phyloP scores from a whole-genome alignment of 1,140 invertebrate species.

The Drosophila ercepeae region DNA sequence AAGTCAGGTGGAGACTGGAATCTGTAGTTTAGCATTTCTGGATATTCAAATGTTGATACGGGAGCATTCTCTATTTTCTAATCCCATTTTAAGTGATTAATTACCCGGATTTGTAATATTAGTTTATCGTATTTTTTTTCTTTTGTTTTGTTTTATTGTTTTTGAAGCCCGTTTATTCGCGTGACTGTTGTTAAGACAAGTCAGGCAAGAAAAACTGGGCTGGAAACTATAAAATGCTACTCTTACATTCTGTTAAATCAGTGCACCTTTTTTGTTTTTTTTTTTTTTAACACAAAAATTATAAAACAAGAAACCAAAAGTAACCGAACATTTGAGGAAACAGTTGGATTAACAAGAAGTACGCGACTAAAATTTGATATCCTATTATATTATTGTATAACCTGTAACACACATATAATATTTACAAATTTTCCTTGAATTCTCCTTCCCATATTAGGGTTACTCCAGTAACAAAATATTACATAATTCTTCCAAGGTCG shows the following conservation, averaged over 20 bases:
- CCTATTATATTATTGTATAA: neutral
- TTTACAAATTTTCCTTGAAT: neutral
- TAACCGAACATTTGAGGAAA: conserved; percentile 9
- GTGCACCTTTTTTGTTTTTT: conserved; percentile 79
- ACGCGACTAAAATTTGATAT: conserved; percentile 15
- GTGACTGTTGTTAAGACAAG: conserved; percentile 70
- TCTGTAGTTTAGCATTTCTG: conserved; percentile 62
- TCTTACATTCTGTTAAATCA: conserved; percentile 84
- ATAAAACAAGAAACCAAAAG: conserved; percentile 60
- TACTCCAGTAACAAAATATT: neutral
- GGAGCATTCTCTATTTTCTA: conserved; percentile 31
- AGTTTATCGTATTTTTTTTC: conserved; percentile 42
- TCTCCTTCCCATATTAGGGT: neutral
- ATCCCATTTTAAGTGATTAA: conserved; percentile 43
- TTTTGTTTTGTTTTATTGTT: conserved; percentile 44
- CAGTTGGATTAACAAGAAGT: conserved; percentile 19
- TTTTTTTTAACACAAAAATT: conserved; percentile 36
- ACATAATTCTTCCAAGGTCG: neutral
- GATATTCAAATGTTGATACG: conserved; percentile 47
- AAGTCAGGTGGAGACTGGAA: conserved; percentile 52
- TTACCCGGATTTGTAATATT: conserved; percentile 45
- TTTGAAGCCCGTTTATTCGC: conserved; percentile 76
- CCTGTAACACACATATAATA: neutral
- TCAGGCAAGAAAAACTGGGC: conserved; percentile 82
- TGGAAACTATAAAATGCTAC: conserved; percentile 84